phyloP scores from a whole-genome alignment of 2,113 vertebrate species.

The Atractosteus spatula region DNA sequence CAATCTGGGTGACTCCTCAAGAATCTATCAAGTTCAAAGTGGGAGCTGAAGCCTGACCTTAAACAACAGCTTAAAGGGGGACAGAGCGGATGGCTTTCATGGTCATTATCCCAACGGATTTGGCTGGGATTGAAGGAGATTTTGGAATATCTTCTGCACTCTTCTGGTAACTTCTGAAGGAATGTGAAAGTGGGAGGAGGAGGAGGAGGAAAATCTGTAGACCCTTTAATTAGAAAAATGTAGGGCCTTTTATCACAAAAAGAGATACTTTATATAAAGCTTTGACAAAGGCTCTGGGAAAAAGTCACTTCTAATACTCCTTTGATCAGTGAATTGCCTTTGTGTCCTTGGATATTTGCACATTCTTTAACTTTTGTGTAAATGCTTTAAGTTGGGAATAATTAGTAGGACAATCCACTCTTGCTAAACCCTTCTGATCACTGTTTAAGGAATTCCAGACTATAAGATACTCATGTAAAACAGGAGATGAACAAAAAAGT shows the following conservation, averaged over 20 bases:
- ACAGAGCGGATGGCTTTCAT: slow-evolving; percentile 37
- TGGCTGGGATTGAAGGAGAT: slow-evolving; percentile 44
- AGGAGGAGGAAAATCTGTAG: slow-evolving; percentile 36
- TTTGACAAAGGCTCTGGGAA: slow-evolving; percentile 60
- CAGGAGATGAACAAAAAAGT: too few relatives aligned
- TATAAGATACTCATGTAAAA: too few relatives aligned
- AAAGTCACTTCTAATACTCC: slow-evolving; percentile 68
- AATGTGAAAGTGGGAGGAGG: slow-evolving; percentile 34
- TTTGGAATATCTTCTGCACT: slow-evolving; percentile 46
- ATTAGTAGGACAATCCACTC: slow-evolving; percentile 47
- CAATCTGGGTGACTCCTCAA: slow-evolving; percentile 38
- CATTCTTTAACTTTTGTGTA: slow-evolving; percentile 58
- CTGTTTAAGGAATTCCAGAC: slow-evolving; percentile 1
- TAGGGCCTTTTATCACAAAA: slow-evolving; percentile 36
- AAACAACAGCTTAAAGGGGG: slow-evolving; percentile 58
- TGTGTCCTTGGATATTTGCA: slow-evolving; percentile 56
- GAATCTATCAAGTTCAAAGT: slow-evolving; percentile 58
- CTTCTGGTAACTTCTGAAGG: slow-evolving; percentile 37
- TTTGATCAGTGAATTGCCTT: slow-evolving; percentile 63
- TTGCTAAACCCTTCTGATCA: not conserved
- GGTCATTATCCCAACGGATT: slow-evolving; percentile 45
- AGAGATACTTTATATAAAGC: slow-evolving; percentile 61
- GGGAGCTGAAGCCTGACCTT: slow-evolving; percentile 58
- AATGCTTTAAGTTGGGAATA: slow-evolving; percentile 55
- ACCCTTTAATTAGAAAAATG: slow-evolving; percentile 64